Base-by-base conservation (phyloP, 2,797 vertebrate genomes). In the Hippocampus kuda region DNA sequence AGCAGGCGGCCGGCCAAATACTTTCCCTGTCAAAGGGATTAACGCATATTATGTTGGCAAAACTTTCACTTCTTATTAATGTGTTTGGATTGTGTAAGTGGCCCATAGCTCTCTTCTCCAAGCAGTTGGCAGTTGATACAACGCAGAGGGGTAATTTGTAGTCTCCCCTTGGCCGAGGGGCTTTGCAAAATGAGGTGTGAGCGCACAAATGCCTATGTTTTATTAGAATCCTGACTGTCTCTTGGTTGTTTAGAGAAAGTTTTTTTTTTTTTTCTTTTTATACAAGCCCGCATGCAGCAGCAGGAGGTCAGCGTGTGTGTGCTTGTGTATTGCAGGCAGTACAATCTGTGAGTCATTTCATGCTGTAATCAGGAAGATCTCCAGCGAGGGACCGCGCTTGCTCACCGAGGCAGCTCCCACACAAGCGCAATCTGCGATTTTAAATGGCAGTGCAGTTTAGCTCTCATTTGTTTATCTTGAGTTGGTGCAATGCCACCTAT, bases 1-100 rank as follows among this genome's bases (percentile, higher is more conserved):
- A 65, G 24, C 24, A 9, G 42, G 63, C n/a, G 24, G 63, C 6
- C n/a, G 6, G 42, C 63, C 42, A 46, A 44, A 46, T 65, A 48
- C 6, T 44, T 65, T 48, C 63, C 42, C 24, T 8, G 63, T 48
- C 12, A n/a, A n/a, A 27, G 63, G 63, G 63, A 65, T 65, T 65
- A 65, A 27, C 15, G 6, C 15, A 26, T 48, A 26, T 65, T 48
- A 27, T 48, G 48, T 48, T 48, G 63, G 44, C 15, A 27, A 46
- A 65, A 65, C 13, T 8, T 9, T 26, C 63, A 65, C 44, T 26
- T 27, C 44, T 65, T 65, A 18, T 27, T 3, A 27, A 65, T 65
- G 62, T 15, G n/a, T 65, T 48, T 65, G 63, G 63, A 26, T 26
- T 27, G 41, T 65, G 63, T 48, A 44, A 65, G 63, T 65, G n/a